A percentile compares a stretch with the other conserved stretches of the same genome.
These are phyloP conservation scores for Nomada fucata DNA, from an alignment of 2,888 invertebrate genomes.

Conservation along the genomic window DNA sequence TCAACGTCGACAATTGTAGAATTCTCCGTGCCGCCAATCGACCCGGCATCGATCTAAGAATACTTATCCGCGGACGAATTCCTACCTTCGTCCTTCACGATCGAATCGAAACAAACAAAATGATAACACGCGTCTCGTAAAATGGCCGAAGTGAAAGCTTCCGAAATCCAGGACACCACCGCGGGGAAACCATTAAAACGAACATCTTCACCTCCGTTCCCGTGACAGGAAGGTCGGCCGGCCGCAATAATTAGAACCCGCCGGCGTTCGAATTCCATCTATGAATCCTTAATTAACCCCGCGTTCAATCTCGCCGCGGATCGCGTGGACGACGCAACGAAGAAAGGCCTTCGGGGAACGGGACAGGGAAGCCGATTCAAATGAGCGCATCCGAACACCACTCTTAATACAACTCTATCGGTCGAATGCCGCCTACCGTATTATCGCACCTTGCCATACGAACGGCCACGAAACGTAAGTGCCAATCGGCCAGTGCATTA, in stretches of 20 bases:
- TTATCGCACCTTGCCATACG: constrained; percentile 48
- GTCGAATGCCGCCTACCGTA: constrained; percentile 58
- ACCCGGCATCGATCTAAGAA: too few relatives aligned
- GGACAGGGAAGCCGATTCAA: constrained; percentile 54
- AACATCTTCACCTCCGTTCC: too few relatives aligned
- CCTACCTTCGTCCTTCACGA: too few relatives aligned
- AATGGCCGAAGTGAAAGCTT: too few relatives aligned
- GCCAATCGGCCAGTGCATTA: constrained; percentile 55
- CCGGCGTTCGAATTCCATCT: not conserved
- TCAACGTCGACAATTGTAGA: too few relatives aligned
- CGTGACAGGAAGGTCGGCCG: not conserved
- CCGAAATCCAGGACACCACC: too few relatives aligned
- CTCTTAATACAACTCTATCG: constrained; percentile 54
- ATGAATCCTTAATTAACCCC: constrained; percentile 5
- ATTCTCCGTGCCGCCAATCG: too few relatives aligned
- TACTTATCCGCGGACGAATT: too few relatives aligned
- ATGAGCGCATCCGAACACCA: constrained; percentile 43
- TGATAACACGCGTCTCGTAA: too few relatives aligned
- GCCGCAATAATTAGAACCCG: not conserved
- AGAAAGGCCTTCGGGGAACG: constrained; percentile 12
- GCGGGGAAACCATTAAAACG: too few relatives aligned
- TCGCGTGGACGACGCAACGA: constrained; percentile 3
- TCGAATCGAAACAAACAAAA: too few relatives aligned
- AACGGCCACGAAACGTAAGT: constrained; percentile 46
- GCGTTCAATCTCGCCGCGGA: not conserved